Evolutionary conservation across 2,797 vertebrate species (phyloP), one percentile per base, ranked within the genome.

Genomic region (Paguma larvata): DNA sequence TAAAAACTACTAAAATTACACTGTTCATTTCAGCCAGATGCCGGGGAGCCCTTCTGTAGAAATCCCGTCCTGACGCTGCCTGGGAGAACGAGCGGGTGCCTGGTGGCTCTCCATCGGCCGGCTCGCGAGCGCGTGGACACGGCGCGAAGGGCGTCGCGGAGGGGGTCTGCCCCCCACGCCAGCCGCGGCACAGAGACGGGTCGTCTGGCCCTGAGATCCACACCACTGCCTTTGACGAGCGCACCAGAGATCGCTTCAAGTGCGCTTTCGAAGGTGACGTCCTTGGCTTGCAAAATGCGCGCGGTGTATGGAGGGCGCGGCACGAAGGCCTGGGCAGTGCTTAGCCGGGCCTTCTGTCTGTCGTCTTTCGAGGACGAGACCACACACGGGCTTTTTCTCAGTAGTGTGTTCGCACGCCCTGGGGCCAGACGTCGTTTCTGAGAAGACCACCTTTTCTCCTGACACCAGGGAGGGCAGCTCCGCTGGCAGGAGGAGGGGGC

Each of bases 181-280:
- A 85, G 94, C 38, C 89, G 63, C 13, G 48, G 88, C 98, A 91
- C 98, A 98, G 98, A 98, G 97, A 98, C 97, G 97, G 97, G 87
- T 75, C 94, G 84, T 79, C 67, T 79, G 72, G 9, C 87, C 11
- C 15, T 88, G 44, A 75, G 94, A 67, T 96, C 32, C 88, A 59
- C 87, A 95, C 65, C 68, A n/a, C 91, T 98, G 83, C 80, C 77
- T 98, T 91, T 97, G 95, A 98, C 82, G 56, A 87, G 10, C 59
- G 93, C n/a, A n/a, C 38, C 80, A 97, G 86, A 85, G 83, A 91
- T 38, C 72, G 48, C 93, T 98, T 96, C 85, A 95, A 97, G 72
- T 32, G 94, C 97, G 97, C 96, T 98, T 98, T 79, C 89, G 93
- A 91, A 98, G 96, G 59, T 88, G 97, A 96, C 89, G 97, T 98